Percentiles rank a stretch among this genome's conserved stretches.
phyloP scores from a whole-genome alignment of 2,888 invertebrate species.

The Lagria hirta region DNA sequence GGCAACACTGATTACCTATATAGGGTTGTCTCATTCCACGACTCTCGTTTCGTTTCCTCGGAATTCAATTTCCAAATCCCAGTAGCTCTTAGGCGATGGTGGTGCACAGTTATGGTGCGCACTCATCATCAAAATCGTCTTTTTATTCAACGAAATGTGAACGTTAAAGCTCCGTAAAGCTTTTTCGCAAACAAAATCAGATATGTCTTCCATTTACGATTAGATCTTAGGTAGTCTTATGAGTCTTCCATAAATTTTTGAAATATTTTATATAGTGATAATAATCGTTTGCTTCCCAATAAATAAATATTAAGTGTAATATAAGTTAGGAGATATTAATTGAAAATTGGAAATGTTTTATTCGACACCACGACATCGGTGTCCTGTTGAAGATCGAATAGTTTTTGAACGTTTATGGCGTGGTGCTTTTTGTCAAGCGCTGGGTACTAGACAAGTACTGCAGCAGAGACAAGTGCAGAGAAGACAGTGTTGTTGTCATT shows the following conservation, averaged over 20 bases:
- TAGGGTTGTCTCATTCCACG: too few species aligned
- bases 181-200: constrained; percentile 51
- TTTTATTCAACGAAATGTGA: constrained; percentile 30
- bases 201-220: constrained; percentile 56
- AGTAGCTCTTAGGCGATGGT: constrained; percentile 20
- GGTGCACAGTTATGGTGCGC: constrained; percentile 16
- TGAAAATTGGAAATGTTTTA: constrained; percentile 27
- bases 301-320: constrained; percentile 3
- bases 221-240: not conserved
- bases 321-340: not conserved
- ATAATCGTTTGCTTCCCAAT: constrained; percentile 28
- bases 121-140: constrained; percentile 1
- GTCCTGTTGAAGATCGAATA: constrained; percentile 61
- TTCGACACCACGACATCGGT: constrained; percentile 44
- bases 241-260: constrained; percentile 20
- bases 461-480: constrained; percentile 26
- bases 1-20: too few species aligned
- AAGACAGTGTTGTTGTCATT: constrained; percentile 52
- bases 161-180: too few species aligned
- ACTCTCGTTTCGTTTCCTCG: too few species aligned
- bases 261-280: constrained; percentile 23
- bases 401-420: constrained; percentile 75
- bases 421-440: constrained; percentile 56
- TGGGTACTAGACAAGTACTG: constrained; percentile 40
- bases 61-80: too few species aligned